Percentiles rank a stretch among this genome's conserved stretches.
These are phyloP conservation scores for Fragum sueziense DNA, from an alignment of 2,888 invertebrate genomes.

Conservation along the genomic window DNA sequence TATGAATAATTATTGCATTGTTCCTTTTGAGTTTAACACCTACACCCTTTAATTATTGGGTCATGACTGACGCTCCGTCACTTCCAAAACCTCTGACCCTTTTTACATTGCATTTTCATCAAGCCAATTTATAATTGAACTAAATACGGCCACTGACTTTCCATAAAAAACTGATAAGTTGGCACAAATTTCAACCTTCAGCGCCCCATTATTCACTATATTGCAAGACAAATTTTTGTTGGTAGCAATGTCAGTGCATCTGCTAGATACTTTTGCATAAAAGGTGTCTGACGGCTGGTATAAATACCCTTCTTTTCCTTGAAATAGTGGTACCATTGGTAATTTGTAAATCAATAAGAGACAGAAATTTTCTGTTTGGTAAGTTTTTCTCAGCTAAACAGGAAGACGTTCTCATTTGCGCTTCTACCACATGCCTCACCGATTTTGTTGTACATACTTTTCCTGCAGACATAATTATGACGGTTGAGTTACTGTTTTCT, in stretches of 20 bases:
- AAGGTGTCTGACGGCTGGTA: conserved; percentile 15
- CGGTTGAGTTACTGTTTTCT: background rate
- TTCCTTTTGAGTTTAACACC: conserved; percentile 15
- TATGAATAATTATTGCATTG: conserved; percentile 35
- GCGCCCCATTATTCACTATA: conserved; percentile 11
- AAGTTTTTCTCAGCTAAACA: conserved; percentile 15
- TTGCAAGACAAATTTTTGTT: conserved; percentile 38
- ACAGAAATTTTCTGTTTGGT: conserved; percentile 19
- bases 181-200: conserved; percentile 25
- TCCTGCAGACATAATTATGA: conserved; percentile 16
- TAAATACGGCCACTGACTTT: conserved; percentile 35
- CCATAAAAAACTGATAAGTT: conserved; percentile 23
- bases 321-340: conserved; percentile 10
- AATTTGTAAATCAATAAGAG: conserved; percentile 28
- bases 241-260: conserved; percentile 31
- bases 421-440: conserved; percentile 14
- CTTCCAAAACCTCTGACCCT: conserved; percentile 33
- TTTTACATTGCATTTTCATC: conserved; percentile 2
- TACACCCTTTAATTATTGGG: conserved; percentile 18
- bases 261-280: conserved; percentile 23
- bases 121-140: conserved; percentile 20
- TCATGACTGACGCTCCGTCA: conserved; percentile 42
- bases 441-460: background rate
- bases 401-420: conserved; percentile 14
- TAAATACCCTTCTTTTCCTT: conserved; percentile 20